Base-by-base conservation (phyloP, 1,140 invertebrate species). In the Arion vulgaris region DNA sequence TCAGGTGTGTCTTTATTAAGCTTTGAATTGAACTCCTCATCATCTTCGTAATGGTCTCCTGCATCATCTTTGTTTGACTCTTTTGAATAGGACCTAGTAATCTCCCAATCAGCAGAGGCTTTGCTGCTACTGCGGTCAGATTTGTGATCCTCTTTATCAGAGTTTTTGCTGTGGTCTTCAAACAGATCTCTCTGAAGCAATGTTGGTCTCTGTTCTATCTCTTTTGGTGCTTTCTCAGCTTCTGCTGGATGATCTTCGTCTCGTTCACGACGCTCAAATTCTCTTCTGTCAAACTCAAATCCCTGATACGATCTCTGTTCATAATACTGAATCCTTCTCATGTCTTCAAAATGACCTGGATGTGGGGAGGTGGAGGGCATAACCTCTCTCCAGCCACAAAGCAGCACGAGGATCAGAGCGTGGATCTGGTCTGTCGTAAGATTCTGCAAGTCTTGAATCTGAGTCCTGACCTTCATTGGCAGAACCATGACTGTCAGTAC, bases 121-220 rank as follows among this genome's bases (percentile, higher is more conserved):
- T 85, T 87, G 66, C 86, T 41, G 34, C 81, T 78, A 9, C 79
- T 72, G 7, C 73, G 19, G 26, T 85, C 86, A 49, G 86, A 80
- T 82, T 88, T 89, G 32, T 91, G 86, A 83, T 83, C 78, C 77
- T 45, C 88, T 15, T 94, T 93, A 76, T 94, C 93, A 84, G 93
- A 93, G 74, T 9, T 68, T 51, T 49, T 80, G 17, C 77, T 77
- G 34, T 39, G 62, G 51, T 83, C 86, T 41, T 83, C 84, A 51
- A 83, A 80, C 26, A 85, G 85, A 9, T 84, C 83, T 80, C 76
- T 79, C 39, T 66, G 66, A 41, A 71, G 36, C 26, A 76, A 34
- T 15, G 75, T 49, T 11, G 80, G 75, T 57, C 81, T 69, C 34
- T 77, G 83, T 71, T 87, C 84, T 57, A 81, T 38, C 17, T 87